Evolutionary conservation across 2,888 invertebrate genomes (phyloP), one percentile per base, ranked within the genome.

Genomic region (Drosophila putrida): DNA sequence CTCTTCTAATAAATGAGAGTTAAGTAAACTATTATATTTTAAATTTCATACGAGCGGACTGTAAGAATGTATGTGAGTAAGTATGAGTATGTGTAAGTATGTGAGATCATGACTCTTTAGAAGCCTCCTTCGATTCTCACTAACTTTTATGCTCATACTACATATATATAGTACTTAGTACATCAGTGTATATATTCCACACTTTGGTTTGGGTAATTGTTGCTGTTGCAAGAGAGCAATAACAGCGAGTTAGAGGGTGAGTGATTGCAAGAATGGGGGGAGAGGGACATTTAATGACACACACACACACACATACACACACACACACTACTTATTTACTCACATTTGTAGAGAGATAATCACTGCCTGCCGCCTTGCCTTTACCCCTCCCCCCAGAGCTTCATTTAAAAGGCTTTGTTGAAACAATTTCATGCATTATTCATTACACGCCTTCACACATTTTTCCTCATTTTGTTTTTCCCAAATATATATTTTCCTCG

Each of bases 361-460:
- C 82, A 82, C 85, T 86, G 75, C 55, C 71, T 51, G 57, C 53
- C 64, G 25, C 28, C 44, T 28, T 10, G n/a, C 63, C 36, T 39
- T 49, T 8, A 11, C 25, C 41, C 6, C 43, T 6, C 20, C 33
- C 27, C 15, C 2, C 6, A 13, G 25, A 25, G 39, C 31, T 47
- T 47, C 64, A 62, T 63, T 72, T 53, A 58, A 74, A 76, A 63
- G 72, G 74, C 75, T 80, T 74, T 70, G 70, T 60, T 70, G 51
- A 65, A 72, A 77, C 69, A 75, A 72, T 80, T 68, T 89, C 90
- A 90, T 90, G 84, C 87, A 90, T 90, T 90, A 90, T 90, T 90
- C 90, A 90, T 85, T 78, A 67, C 82, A 84, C 78, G 90, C 78
- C 82, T 76, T 75, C 80, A 71, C 78, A 88, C 82, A 88, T 83